Base-by-base conservation (phyloP, 2,113 vertebrate species). In the Trinectes maculatus region DNA sequence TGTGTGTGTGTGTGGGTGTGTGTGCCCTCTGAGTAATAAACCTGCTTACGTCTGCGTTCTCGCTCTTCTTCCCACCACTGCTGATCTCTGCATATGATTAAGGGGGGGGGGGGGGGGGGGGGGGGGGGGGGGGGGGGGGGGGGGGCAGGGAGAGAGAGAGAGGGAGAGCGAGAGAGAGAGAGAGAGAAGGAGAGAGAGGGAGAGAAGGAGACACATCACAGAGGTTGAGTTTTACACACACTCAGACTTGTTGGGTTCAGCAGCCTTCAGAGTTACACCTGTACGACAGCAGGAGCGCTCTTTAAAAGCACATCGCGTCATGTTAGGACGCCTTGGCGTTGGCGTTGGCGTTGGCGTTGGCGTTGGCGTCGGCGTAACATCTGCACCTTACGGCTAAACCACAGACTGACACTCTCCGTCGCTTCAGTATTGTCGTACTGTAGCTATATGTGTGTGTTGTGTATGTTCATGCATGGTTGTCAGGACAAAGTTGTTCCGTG, bases 41-140 rank as follows among this genome's bases (percentile, higher is more conserved):
- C 44, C 53, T 75, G 80, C 80, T 52, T 25, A 65, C 5, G 9
- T 79, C 58, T 36, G 82, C 71, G 51, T 28, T 59, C 47, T 39
- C 42, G 29, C 52, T 21, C 13, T 16, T 46, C 51, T 31, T 57
- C 57, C 47, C 48, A 16, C 16, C 65, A 1, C 25, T 26, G 21
- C 56, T 66, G 61, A 68, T 86, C 56, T 51, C 18, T 29, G 42
- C 36, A 39, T 49, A 34, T 56, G 73, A 80, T 73, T 54, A 70
- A 54, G 67, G 64, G 57, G 2, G 0, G 43, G 18, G 36, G 53
- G 52, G 33, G 19, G 13, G 42, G 34, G 48, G 31, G 34, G 67
- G 62, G 55, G 12, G 2, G 1, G 10, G 16, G 67, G 64, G 57
- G 2, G 0, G 43, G n/a, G n/a, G n/a, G n/a, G n/a, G n/a, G n/a